Evolutionary conservation across 2,113 vertebrate genomes (phyloP).

Genomic region (Hyperoodon ampullatus): DNA sequence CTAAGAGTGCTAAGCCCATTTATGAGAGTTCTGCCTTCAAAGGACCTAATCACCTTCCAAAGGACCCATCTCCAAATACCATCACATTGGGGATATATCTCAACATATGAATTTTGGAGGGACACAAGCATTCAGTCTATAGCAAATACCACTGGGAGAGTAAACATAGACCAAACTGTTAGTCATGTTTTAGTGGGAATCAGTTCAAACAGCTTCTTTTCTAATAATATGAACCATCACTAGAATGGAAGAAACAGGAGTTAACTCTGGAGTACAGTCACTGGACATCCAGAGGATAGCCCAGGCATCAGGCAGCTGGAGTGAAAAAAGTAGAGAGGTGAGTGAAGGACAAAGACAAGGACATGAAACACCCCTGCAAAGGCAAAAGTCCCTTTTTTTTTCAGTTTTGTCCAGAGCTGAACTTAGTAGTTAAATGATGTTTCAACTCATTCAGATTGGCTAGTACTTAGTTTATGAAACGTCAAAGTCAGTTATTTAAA

Average conservation of each 20-base stretch:
- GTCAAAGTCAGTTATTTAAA: constrained; percentile 64
- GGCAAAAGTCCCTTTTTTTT: background rate
- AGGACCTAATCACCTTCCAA: background rate
- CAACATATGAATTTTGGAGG: background rate
- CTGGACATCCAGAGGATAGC: background rate
- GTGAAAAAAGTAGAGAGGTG: background rate
- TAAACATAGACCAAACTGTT: background rate
- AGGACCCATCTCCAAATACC: background rate
- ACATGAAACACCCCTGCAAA: background rate
- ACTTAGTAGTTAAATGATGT: constrained; percentile 34
- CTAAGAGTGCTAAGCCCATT: background rate
- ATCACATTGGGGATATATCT: background rate
- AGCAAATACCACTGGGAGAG: background rate
- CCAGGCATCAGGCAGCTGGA: background rate
- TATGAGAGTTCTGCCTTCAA: background rate
- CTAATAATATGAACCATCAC: background rate
- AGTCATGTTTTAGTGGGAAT: constrained; percentile 14
- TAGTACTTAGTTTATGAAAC: constrained; percentile 41
- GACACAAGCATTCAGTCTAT: background rate
- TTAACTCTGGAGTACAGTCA: background rate
- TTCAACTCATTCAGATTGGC: background rate
- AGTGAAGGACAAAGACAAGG: background rate
- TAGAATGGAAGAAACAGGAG: background rate
- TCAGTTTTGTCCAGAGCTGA: constrained; percentile 29
- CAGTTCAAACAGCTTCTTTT: constrained; percentile 6